phyloP scores from a whole-genome alignment of 1,140 invertebrate species.

The Pseudoatta argentina region DNA sequence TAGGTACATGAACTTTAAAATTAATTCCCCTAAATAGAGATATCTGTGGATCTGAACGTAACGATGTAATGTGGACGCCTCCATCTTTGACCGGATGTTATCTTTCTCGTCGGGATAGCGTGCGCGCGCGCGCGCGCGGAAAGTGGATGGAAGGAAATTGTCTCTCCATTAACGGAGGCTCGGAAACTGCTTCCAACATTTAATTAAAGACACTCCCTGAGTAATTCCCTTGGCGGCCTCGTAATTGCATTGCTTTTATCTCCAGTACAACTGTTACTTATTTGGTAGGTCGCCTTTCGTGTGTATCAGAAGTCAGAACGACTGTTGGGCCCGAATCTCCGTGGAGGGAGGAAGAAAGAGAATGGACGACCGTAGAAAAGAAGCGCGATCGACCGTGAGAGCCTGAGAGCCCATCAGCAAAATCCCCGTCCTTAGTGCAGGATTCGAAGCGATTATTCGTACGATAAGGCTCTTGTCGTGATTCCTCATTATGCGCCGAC shows the following conservation, averaged over 20 bases:
- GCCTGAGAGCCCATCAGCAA: constrained; percentile 54
- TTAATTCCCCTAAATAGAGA: constrained; percentile 79
- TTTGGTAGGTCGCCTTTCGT: constrained; percentile 77
- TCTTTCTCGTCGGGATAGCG: constrained; percentile 58
- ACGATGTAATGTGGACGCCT: constrained; percentile 31
- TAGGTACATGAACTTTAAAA: constrained; percentile 81
- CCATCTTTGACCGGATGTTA: constrained; percentile 75
- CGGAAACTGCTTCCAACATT: constrained; percentile 86
- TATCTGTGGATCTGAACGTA: constrained; percentile 15
- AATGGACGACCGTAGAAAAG: constrained; percentile 62
- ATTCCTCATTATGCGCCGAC: constrained; percentile 65
- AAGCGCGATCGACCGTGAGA: constrained; percentile 69
- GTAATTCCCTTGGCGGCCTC: constrained; percentile 81
- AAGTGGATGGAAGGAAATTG: constrained; percentile 86
- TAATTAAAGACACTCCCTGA: constrained; percentile 86
- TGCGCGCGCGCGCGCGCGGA: constrained; percentile 64
- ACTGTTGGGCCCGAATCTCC: constrained; percentile 48
- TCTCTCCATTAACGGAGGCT: constrained; percentile 86
- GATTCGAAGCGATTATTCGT: constrained; percentile 60
- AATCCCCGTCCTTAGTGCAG: constrained; percentile 44
- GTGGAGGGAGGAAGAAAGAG: neutral
- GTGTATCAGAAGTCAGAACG: constrained; percentile 79
- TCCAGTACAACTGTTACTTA: constrained; percentile 80
- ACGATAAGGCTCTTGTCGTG: constrained; percentile 63
- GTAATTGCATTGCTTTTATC: constrained; percentile 51